Conservation (phyloP, 2,113 vertebrate genomes). For the Oryzias javanicus region DNA sequence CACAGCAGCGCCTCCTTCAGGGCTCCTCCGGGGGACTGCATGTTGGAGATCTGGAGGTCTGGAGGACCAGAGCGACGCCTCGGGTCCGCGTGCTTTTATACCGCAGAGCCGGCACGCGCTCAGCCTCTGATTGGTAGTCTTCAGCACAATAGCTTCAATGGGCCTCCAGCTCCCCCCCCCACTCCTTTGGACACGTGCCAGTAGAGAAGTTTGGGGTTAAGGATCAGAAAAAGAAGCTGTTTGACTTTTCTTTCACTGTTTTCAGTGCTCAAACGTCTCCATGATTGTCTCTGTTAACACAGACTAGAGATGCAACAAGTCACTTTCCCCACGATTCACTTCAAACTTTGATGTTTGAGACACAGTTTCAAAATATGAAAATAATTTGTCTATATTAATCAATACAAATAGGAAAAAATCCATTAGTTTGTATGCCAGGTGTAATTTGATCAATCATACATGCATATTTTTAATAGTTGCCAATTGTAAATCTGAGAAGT, state of each 20-base stretch:
- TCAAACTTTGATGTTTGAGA: too few relatives aligned
- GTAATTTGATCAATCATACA: too few relatives aligned
- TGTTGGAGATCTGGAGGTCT: constrained; percentile 34
- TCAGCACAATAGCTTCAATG: constrained; percentile 50
- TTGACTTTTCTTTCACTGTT: constrained; percentile 43
- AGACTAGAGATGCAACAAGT: too few relatives aligned
- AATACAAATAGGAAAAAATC: too few relatives aligned
- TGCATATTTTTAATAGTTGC: too few relatives aligned
- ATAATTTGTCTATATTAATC: too few relatives aligned
- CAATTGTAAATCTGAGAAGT: too few relatives aligned
- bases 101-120: constrained; percentile 60
- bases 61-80: constrained; percentile 14
- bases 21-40: constrained; percentile 86
- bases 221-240: constrained; percentile 53
- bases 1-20: constrained; percentile 85
- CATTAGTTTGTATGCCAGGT: too few relatives aligned
- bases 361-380: too few relatives aligned
- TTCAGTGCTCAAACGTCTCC: neutral
- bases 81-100: constrained; percentile 61
- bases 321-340: too few relatives aligned
- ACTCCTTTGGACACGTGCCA: constrained; percentile 67
- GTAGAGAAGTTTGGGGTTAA: constrained; percentile 57
- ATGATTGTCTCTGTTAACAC: too few relatives aligned
- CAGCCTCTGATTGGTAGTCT: constrained; percentile 69
- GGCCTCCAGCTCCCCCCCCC: constrained; percentile 26